These are phyloP conservation scores for Mellivora capensis DNA, from an alignment of 2,113 vertebrate species.

Conservation along the genomic window DNA sequence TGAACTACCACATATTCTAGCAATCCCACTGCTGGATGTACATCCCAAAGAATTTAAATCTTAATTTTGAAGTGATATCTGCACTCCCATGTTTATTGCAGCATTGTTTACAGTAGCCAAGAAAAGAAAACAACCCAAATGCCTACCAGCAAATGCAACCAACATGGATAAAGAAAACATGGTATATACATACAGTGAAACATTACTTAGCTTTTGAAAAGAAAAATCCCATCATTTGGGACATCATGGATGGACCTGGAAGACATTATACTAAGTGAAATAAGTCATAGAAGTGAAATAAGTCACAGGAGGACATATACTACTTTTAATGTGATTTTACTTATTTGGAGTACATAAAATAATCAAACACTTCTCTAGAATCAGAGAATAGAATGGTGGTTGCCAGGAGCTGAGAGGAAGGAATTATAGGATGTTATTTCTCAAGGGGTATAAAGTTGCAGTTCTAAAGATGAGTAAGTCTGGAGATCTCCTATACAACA, in stretches of 20 bases:
- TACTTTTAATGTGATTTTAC: not conserved
- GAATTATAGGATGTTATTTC: not conserved
- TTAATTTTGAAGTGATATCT: not conserved
- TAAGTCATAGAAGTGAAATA: not conserved
- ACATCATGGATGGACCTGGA: not conserved
- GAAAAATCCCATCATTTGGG: not conserved
- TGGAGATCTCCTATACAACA: not conserved
- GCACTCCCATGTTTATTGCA: not conserved
- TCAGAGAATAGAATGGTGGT: not conserved
- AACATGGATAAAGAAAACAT: not conserved
- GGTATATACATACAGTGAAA: not conserved
- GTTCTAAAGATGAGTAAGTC: not conserved
- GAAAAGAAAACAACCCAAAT: not conserved
- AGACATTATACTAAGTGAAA: not conserved
- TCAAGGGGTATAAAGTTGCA: not conserved
- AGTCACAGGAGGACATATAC: not conserved
- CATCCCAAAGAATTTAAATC: not conserved
- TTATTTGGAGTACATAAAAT: not conserved
- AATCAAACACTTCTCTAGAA: not conserved
- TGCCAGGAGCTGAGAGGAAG: not conserved
- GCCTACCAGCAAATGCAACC: too few species aligned
- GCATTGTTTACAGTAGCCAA: not conserved
- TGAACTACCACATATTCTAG: not conserved
- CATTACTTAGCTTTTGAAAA: not conserved
- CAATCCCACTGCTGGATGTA: too few species aligned